Conservation (phyloP, 2,113 vertebrate genomes). For the Todiramphus saurophagus region DNA sequence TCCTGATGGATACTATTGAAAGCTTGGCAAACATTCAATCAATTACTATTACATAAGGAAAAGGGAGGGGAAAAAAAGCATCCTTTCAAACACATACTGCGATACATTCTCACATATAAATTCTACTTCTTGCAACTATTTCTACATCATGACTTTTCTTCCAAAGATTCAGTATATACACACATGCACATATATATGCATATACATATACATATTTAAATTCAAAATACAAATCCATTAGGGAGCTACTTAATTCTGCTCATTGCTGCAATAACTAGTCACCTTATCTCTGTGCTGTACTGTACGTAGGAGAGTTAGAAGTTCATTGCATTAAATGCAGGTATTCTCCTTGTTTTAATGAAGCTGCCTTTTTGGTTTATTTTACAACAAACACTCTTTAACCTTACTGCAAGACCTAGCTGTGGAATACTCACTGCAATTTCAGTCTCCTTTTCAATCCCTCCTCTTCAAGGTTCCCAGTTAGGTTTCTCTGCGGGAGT, state of each 20-base stretch:
- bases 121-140: constrained; percentile 28
- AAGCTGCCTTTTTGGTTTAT: constrained; percentile 5
- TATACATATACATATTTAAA: neutral
- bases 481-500: constrained; percentile 34
- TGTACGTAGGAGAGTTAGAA: constrained; percentile 27
- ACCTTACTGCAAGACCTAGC: constrained; percentile 24
- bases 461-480: constrained; percentile 32
- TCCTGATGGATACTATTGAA: constrained; percentile 58
- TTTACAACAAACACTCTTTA: constrained; percentile 19
- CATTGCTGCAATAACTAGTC: constrained; percentile 29
- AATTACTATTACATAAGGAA: constrained; percentile 42
- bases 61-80: neutral
- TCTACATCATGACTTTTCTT: constrained; percentile 4
- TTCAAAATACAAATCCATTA: constrained; percentile 32
- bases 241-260: constrained; percentile 12
- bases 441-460: constrained; percentile 36
- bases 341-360: neutral
- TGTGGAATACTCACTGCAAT: constrained; percentile 49
- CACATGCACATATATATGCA: neutral
- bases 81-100: constrained; percentile 36
- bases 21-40: constrained; percentile 68
- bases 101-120: constrained; percentile 50
- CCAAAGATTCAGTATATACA: neutral
- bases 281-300: neutral
- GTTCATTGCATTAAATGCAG: constrained; percentile 28